A percentile compares a stretch with the other conserved stretches of the same genome.
phyloP scores from a whole-genome alignment of 2,888 invertebrate species.

The Parasteatoda lunata region DNA sequence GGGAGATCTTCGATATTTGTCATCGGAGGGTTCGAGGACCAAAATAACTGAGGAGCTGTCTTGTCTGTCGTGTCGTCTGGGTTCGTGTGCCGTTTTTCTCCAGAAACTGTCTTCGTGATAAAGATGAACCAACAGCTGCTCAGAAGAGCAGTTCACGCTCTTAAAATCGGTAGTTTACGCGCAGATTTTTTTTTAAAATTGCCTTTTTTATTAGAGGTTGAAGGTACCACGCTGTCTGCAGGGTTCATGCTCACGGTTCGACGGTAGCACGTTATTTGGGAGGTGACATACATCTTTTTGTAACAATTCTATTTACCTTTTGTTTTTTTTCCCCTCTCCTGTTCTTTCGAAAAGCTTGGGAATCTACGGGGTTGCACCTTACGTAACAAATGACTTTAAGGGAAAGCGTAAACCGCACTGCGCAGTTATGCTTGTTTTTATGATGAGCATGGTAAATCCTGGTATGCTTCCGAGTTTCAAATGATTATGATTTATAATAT shows the following conservation, averaged over 20 bases:
- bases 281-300: neutral
- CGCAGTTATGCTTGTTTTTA: no score
- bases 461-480: no score
- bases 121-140: slow-evolving; percentile 45
- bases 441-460: no score
- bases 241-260: neutral
- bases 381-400: neutral
- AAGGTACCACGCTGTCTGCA: slow-evolving; percentile 52
- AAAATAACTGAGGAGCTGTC: slow-evolving; percentile 33
- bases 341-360: neutral
- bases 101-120: neutral
- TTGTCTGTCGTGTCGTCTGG: slow-evolving; percentile 17
- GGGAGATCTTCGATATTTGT: slow-evolving; percentile 53
- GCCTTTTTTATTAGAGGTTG: slow-evolving; percentile 4
- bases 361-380: neutral
- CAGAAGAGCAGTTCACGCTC: neutral
- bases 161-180: slow-evolving; percentile 1
- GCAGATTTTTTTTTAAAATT: slow-evolving; percentile 5
- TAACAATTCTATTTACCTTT: neutral
- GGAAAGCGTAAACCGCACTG: no score
- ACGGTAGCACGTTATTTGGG: neutral
- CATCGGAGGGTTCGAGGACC: slow-evolving; percentile 27
- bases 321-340: neutral
- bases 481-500: no score
- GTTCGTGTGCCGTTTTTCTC: neutral